phyloP scores from a whole-genome alignment of 2,888 invertebrate genomes.

The Chrysolina haemoptera region DNA sequence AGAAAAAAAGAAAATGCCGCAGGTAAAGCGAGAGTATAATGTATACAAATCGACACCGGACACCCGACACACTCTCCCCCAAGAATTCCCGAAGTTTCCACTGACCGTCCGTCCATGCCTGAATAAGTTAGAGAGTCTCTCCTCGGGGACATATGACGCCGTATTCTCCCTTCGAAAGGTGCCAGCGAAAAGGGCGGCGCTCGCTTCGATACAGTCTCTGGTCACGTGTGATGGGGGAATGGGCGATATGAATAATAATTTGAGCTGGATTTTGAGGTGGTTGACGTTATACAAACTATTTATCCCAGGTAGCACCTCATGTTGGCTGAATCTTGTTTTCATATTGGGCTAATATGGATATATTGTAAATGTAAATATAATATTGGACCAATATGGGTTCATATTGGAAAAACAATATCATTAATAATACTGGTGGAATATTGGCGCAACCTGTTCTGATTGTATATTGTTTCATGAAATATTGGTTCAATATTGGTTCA shows the following conservation, averaged over 20 bases:
- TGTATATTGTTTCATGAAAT: no score
- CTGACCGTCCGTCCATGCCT: conserved; percentile 55
- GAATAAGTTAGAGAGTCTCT: conserved; percentile 55
- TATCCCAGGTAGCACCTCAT: no score
- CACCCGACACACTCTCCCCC: conserved; percentile 52
- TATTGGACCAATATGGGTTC: no score
- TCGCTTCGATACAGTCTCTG: background rate
- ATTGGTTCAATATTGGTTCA: no score
- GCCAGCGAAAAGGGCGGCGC: background rate
- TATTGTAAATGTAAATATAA: no score
- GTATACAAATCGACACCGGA: conserved; percentile 55
- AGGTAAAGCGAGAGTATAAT: conserved; percentile 45
- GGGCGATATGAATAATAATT: background rate
- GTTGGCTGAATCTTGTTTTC: no score
- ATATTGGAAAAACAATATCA: no score
- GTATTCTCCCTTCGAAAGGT: background rate
- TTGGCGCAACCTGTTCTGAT: no score
- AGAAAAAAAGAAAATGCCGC: background rate
- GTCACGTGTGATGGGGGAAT: background rate
- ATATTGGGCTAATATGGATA: no score
- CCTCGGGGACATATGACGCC: conserved; percentile 43
- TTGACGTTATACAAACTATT: no score
- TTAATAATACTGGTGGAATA: no score
- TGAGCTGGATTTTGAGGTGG: no score
- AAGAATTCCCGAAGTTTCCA: conserved; percentile 53